Evolutionary conservation across 2,113 vertebrate species (phyloP).

Genomic region (Nannobrachium achirus): DNA sequence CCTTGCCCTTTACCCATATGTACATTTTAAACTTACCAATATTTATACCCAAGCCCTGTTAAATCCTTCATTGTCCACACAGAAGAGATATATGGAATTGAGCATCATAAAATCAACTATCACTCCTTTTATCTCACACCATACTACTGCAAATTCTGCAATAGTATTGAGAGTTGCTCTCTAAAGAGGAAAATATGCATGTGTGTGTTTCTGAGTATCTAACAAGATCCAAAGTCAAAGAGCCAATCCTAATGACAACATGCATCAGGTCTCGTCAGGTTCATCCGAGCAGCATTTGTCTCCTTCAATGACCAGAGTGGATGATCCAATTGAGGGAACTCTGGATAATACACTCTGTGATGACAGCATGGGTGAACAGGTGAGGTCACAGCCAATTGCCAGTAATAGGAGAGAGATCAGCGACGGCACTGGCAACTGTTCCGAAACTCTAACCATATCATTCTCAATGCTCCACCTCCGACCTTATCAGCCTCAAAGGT

Average conservation of each 20-base stretch:
- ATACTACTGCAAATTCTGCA: slow-evolving; percentile 10
- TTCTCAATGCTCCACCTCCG: slow-evolving; percentile 74
- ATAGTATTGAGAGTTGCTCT: background rate
- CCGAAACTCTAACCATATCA: slow-evolving; percentile 71
- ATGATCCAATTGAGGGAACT: slow-evolving; percentile 58
- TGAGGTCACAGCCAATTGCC: slow-evolving; percentile 80
- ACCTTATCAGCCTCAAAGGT: slow-evolving; percentile 71
- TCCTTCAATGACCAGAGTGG: slow-evolving; percentile 63
- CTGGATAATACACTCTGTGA: slow-evolving; percentile 51
- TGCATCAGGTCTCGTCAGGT: slow-evolving; percentile 57
- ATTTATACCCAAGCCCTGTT: too few relatives aligned
- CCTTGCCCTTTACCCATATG: too few relatives aligned
- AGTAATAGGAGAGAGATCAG: slow-evolving; percentile 73
- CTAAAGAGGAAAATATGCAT: slow-evolving; percentile 38
- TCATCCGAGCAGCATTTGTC: slow-evolving; percentile 64
- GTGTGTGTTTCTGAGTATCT: slow-evolving; percentile 39
- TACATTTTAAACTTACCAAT: too few relatives aligned
- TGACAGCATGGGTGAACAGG: slow-evolving; percentile 71
- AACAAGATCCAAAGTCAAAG: slow-evolving; percentile 56
- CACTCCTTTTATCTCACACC: slow-evolving; percentile 14
- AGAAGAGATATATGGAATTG: background rate
- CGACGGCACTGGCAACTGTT: slow-evolving; percentile 36
- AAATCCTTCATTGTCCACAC: background rate
- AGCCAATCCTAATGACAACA: slow-evolving; percentile 56
- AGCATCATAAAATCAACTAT: background rate